phyloP scores from a whole-genome alignment of 2,113 vertebrate species.

The Macrotis lagotis region DNA sequence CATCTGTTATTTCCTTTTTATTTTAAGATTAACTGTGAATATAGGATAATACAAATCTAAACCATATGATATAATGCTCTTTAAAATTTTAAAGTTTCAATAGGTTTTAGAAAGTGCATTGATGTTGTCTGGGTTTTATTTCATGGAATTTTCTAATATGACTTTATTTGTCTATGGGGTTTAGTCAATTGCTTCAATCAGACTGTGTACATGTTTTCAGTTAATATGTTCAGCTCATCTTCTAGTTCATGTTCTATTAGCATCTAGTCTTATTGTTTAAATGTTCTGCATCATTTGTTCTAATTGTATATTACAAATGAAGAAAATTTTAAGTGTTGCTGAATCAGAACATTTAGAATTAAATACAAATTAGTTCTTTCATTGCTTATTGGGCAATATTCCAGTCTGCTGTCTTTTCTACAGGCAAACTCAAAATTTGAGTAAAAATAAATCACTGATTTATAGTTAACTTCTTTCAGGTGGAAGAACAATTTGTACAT shows the following conservation, averaged over 20 bases:
- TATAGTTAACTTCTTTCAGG: background rate
- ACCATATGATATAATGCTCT: background rate
- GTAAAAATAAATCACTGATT: slow-evolving; percentile 28
- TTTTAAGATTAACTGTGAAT: background rate
- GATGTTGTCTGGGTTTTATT: slow-evolving; percentile 1
- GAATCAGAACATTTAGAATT: slow-evolving; percentile 18
- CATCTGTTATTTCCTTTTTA: slow-evolving; percentile 5
- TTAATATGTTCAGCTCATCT: slow-evolving; percentile 25
- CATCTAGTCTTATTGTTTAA: background rate
- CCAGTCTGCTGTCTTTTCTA: background rate
- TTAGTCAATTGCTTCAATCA: background rate
- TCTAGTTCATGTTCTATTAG: background rate
- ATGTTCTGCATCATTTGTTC: slow-evolving; percentile 21
- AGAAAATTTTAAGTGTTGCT: background rate
- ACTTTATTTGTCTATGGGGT: background rate
- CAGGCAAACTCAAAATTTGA: background rate
- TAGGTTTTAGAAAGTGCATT: background rate
- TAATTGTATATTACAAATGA: background rate
- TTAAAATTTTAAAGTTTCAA: background rate
- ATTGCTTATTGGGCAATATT: background rate
- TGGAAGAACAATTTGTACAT: background rate
- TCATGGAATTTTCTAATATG: background rate
- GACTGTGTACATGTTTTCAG: background rate
- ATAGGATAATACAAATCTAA: background rate
- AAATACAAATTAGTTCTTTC: background rate